Conservation (phyloP, 2,888 invertebrate species). For the Metacarcinus magister region DNA sequence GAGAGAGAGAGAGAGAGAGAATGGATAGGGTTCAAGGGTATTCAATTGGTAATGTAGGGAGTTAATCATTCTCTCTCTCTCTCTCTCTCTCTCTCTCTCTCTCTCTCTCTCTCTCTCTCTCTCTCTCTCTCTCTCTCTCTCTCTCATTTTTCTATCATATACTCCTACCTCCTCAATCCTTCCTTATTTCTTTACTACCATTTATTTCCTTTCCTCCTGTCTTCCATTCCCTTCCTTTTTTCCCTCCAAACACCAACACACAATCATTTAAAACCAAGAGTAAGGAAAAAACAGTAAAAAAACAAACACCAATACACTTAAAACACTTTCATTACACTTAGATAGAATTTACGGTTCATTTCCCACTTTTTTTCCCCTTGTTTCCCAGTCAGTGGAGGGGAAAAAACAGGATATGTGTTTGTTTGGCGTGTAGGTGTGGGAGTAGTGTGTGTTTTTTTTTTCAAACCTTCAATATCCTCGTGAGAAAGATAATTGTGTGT, state of each 20-base stretch:
- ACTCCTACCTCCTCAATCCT: neutral
- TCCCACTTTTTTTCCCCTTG: neutral
- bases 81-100: no score
- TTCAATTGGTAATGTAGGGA: no score
- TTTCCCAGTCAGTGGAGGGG: neutral
- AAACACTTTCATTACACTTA: neutral
- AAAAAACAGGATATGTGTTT: no score
- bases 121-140: constrained; percentile 31
- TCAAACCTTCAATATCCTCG: no score
- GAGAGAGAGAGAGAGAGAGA: no score
- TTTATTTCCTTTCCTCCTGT: neutral
- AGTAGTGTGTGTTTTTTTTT: no score
- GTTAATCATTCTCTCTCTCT: no score
- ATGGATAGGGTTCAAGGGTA: no score
- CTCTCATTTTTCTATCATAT: neutral
- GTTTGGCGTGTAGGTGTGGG: no score
- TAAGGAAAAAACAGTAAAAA: no score
- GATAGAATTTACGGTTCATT: neutral
- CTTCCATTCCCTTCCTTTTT: neutral
- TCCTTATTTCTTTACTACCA: neutral
- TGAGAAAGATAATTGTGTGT: no score
- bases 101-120: constrained; percentile 6
- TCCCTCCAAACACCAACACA: neutral
- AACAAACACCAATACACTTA: neutral
- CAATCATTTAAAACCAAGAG: neutral